Base-by-base conservation (phyloP, 1,140 invertebrate genomes). In the Musca vetustissima region DNA sequence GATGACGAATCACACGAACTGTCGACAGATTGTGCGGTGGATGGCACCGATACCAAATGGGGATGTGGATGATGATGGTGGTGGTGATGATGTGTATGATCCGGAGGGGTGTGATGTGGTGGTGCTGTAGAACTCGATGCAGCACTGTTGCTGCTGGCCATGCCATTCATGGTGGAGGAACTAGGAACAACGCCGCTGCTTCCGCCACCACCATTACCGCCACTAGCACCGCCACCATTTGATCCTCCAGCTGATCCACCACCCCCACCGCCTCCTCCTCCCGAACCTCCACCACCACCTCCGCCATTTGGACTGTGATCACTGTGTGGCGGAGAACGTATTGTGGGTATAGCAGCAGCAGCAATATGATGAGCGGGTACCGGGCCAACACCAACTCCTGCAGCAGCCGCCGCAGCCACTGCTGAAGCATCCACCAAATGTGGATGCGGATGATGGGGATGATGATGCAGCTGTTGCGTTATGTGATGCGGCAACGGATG, bases 261-360 rank as follows among this genome's bases (percentile, higher is more conserved):
- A 76, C 80, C 69, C 83, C 81, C 73, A 80, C 82, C 75, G 76
- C 82, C 64, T 78, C 82, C 70, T 76, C 83, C 70, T 75, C 73
- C 66, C 75, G 76, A 68, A 53, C 73, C 74, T 81, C 81, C 69
- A 75, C 83, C 28, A 74, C 77, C 9, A 76, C 79, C 67, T 75
- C 73, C 73, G 75, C 74, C 53, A 80, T 72, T 47, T 76, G 73
- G 64, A 81, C 74, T 43, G 24, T 59, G 69, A 25, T 70, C 69
- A 43, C 32, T 55, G 15, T 64, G 65, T 25, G 69, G 55, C 21
- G 69, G 21, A 75, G 69, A 64, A 77, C 74, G 36, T 75, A 69
- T 72, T 76, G 76, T 67, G 80, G 74, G 69, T 83, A 68, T 71
- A 74, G 73, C 8, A 69, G 72, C 8, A 68, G 73, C 32, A 70